Percentiles rank a stretch among this genome's conserved stretches.
Evolutionary conservation across 2,888 invertebrate species (phyloP).

Genomic region (Phengaris alcon): DNA sequence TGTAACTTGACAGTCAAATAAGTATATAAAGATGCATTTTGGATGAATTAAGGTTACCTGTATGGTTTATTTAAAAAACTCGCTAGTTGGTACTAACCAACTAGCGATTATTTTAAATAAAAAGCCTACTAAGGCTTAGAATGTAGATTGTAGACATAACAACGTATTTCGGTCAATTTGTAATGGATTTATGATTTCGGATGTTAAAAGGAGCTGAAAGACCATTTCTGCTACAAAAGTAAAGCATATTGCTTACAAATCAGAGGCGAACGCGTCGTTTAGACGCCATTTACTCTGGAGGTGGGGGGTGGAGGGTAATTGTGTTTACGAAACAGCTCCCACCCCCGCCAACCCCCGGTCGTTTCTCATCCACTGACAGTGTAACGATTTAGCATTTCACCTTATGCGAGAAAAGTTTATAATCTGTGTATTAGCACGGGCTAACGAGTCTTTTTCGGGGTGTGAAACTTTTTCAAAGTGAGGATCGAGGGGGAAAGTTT

Average conservation of each 20-base stretch:
- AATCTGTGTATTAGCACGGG: conserved; percentile 2
- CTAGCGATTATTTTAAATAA: no score
- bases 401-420: conserved; percentile 40
- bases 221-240: conserved; percentile 63
- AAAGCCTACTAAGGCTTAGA: no score
- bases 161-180: no score
- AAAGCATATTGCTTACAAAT: conserved; percentile 78
- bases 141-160: no score
- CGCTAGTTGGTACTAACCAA: no score
- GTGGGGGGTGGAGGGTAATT: conserved; percentile 66
- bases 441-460: conserved; percentile 5
- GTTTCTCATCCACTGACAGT: conserved; percentile 69
- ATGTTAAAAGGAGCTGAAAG: conserved; percentile 47
- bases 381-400: conserved; percentile 68
- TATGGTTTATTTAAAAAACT: no score
- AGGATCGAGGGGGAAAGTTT: neutral
- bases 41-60: no score
- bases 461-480: neutral
- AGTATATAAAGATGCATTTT: no score
- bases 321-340: conserved; percentile 64
- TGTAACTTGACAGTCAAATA: no score
- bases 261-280: conserved; percentile 77
- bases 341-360: conserved; percentile 57
- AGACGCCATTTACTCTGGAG: conserved; percentile 72
- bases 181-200: conserved; percentile 10